Evolutionary conservation across 2,888 invertebrate species (phyloP).

Genomic region (Limenitis camilla): DNA sequence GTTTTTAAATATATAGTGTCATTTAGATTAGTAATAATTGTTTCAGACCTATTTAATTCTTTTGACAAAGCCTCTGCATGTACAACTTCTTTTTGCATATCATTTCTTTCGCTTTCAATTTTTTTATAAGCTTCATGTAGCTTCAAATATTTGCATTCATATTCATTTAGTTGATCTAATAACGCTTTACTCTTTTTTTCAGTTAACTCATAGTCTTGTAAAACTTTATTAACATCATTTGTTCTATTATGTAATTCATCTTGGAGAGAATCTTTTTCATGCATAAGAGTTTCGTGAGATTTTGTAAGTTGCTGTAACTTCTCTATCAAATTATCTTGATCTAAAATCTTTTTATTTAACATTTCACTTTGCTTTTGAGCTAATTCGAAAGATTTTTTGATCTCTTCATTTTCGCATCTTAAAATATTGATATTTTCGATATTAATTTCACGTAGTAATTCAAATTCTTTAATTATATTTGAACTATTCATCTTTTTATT

Average conservation of each 20-base stretch:
- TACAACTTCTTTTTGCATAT: conserved; percentile 18
- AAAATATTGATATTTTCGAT: conserved; percentile 36
- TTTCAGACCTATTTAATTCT: conserved; percentile 32
- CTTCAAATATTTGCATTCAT: conserved; percentile 20
- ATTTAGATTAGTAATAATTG: conserved; percentile 35
- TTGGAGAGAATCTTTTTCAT: conserved; percentile 41
- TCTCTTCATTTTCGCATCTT: conserved; percentile 39
- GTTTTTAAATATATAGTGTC: conserved; percentile 26
- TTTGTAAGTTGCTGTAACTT: conserved; percentile 37
- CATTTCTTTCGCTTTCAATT: conserved; percentile 16
- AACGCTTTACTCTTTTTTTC: conserved; percentile 26
- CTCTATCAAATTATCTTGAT: conserved; percentile 35
- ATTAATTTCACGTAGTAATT: conserved; percentile 41
- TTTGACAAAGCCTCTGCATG: conserved; percentile 18
- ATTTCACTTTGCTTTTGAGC: conserved; percentile 41
- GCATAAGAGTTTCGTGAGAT: conserved; percentile 30
- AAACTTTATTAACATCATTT: conserved; percentile 18
- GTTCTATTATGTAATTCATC: conserved; percentile 32
- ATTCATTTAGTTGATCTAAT: conserved; percentile 18
- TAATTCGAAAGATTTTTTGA: conserved; percentile 37
- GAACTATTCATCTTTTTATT: conserved; percentile 33
- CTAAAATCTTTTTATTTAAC: conserved; percentile 36
- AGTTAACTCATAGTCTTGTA: conserved; percentile 20
- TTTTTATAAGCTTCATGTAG: conserved; percentile 20
- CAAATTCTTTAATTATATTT: conserved; percentile 40